phyloP scores from a whole-genome alignment of 2,888 invertebrate species.

The Drosophila incognita region DNA sequence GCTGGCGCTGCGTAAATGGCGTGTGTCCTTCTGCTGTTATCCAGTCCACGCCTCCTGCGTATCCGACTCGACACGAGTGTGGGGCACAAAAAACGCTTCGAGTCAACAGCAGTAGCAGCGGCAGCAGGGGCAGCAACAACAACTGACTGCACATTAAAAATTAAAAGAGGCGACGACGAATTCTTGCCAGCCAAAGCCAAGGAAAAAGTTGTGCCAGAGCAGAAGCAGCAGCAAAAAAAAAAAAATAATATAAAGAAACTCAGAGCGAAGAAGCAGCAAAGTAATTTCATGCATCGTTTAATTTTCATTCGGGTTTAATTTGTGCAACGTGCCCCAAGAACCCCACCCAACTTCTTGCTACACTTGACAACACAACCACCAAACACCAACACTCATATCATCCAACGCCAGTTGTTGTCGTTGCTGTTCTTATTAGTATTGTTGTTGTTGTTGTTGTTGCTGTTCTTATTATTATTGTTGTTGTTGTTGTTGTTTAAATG shows the following conservation, averaged over 20 bases:
- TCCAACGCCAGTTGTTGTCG: slow-evolving; percentile 34
- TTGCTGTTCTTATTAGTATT: slow-evolving; percentile 29
- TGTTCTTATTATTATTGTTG: slow-evolving; percentile 30
- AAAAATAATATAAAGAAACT: slow-evolving; percentile 13
- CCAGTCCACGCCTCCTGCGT: slow-evolving; percentile 2
- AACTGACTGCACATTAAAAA: slow-evolving; percentile 79
- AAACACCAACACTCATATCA: slow-evolving; percentile 56
- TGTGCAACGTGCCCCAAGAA: slow-evolving; percentile 68
- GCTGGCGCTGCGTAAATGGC: slow-evolving; percentile 72
- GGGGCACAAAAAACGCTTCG: slow-evolving; percentile 43
- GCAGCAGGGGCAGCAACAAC: slow-evolving; percentile 44
- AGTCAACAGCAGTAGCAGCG: slow-evolving; percentile 33
- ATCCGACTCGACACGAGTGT: slow-evolving; percentile 9
- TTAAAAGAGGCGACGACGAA: slow-evolving; percentile 69
- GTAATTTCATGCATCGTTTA: slow-evolving; percentile 84
- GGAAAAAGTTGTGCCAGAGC: slow-evolving; percentile 57
- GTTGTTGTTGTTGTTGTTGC: slow-evolving; percentile 23
- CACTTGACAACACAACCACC: slow-evolving; percentile 46
- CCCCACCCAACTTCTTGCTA: neutral
- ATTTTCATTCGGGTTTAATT: slow-evolving; percentile 84
- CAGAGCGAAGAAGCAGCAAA: slow-evolving; percentile 64
- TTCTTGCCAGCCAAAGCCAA: slow-evolving; percentile 39
- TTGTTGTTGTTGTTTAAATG: slow-evolving; percentile 46
- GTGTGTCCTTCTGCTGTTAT: slow-evolving; percentile 64
- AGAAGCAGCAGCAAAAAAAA: slow-evolving; percentile 27